Base-by-base conservation (phyloP, 1,140 invertebrate genomes). In the Stegodyphus mimosarum region DNA sequence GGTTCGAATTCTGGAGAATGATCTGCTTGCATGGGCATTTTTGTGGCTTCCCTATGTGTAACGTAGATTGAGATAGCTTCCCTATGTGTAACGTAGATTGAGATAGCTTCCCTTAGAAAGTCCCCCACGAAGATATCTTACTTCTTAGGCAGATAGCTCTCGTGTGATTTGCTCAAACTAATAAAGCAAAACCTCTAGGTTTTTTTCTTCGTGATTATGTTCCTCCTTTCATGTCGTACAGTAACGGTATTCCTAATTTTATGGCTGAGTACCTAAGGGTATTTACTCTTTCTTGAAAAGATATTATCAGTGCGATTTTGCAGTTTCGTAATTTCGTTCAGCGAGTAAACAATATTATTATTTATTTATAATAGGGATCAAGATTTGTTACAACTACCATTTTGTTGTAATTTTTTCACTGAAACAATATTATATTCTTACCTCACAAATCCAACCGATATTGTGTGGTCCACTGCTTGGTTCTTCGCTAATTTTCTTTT, bases 361-460 rank as follows among this genome's bases (percentile, higher is more conserved):
- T 60, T 60, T 60, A 9, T 10, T 60, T 60, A 60, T 60, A 60
- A 60, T 60, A 5, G 1, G 55, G 1, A 60, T 60, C 5, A 10
- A 2, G 15, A 10, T 60, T 10, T 60, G 15, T 33, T 33, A 33
- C 1, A 3, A 1, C 33, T 33, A 33, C 33, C 33, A 1, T 33
- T 33, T 33, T 3, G 1, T 33, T 33, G 33, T 3, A 33, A 33
- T 1, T 33, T 33, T 33, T 33, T 33, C 33, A 15, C 0, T 67
- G 51, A 17, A 74, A 51, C 66, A n/a, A 85, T 55, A 64, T 67
- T 64, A 15, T 17, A 18, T 51, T 72, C 76, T 87, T 88, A 91
- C 91, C 91, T 90, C 66, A 91, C 90, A 86, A 91, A 91, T 60
- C 91, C 91, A 4, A 89, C 87, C 33, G 91, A 91, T 33, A 91